phyloP scores from a whole-genome alignment of 2,113 vertebrate species.

The Cranoglanis bouderius region DNA sequence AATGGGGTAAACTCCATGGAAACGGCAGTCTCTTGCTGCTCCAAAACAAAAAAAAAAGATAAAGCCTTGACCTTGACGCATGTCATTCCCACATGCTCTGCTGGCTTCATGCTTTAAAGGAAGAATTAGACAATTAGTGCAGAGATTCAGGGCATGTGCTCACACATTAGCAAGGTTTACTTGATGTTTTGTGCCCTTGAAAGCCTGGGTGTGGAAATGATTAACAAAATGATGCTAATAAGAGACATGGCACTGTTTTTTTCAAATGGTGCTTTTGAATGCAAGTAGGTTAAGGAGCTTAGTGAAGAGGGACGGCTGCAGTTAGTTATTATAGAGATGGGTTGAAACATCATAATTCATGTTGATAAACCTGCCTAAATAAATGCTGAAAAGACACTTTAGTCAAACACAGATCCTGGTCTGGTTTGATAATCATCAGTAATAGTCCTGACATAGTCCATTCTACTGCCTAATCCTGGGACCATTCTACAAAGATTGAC shows the following conservation, averaged over 20 bases:
- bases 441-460: too few relatives aligned
- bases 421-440: background rate
- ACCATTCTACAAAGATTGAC: background rate
- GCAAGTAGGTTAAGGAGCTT: slow-evolving; percentile 1
- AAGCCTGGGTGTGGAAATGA: slow-evolving; percentile 5
- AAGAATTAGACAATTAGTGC: slow-evolving; percentile 12
- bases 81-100: background rate
- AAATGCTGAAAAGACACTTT: background rate
- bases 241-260: background rate
- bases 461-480: background rate
- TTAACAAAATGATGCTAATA: slow-evolving; percentile 27
- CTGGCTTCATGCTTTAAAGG: background rate
- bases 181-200: slow-evolving; percentile 21
- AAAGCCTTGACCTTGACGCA: slow-evolving; percentile 37
- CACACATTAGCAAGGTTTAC: background rate
- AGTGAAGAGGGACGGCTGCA: background rate
- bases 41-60: background rate
- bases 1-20: slow-evolving; percentile 38
- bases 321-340: background rate
- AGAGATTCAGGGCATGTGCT: slow-evolving; percentile 13
- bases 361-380: background rate
- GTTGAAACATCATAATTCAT: background rate
- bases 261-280: background rate
- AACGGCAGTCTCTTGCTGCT: slow-evolving; percentile 12
- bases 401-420: background rate